Conservation (phyloP, 2,888 invertebrate genomes). For the Drosophila mulleri region DNA sequence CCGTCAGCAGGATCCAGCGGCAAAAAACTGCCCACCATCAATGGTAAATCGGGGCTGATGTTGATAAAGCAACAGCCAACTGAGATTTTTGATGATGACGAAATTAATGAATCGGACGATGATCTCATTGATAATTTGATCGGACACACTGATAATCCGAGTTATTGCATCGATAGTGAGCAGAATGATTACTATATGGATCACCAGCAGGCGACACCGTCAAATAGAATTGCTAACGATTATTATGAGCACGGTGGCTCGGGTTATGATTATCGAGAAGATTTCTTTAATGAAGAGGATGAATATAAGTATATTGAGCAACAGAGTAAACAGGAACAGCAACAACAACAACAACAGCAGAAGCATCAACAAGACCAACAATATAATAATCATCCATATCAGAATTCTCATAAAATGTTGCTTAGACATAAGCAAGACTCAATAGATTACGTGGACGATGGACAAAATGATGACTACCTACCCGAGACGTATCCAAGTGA, state of each 20-base stretch:
- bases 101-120: conserved; percentile 34
- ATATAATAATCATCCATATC: conserved; percentile 44
- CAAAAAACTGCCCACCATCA: conserved; percentile 84
- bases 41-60: conserved; percentile 76
- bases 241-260: conserved; percentile 80
- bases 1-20: conserved; percentile 79
- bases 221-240: conserved; percentile 68
- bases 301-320: conserved; percentile 84
- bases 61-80: conserved; percentile 84
- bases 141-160: conserved; percentile 54
- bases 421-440: conserved; percentile 54
- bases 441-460: conserved; percentile 71
- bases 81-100: conserved; percentile 78
- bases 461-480: conserved; percentile 76
- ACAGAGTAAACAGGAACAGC: conserved; percentile 75
- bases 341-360: conserved; percentile 27
- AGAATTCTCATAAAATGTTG: conserved; percentile 43
- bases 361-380: conserved; percentile 35
- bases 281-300: conserved; percentile 85
- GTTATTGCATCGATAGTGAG: conserved; percentile 83
- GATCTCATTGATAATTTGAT: conserved; percentile 60
- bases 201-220: conserved; percentile 64
- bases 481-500: conserved; percentile 83
- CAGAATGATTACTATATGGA: conserved; percentile 83
- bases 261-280: conserved; percentile 84